phyloP scores from a whole-genome alignment of 1,140 invertebrate genomes.

The Sycophila sp. region DNA sequence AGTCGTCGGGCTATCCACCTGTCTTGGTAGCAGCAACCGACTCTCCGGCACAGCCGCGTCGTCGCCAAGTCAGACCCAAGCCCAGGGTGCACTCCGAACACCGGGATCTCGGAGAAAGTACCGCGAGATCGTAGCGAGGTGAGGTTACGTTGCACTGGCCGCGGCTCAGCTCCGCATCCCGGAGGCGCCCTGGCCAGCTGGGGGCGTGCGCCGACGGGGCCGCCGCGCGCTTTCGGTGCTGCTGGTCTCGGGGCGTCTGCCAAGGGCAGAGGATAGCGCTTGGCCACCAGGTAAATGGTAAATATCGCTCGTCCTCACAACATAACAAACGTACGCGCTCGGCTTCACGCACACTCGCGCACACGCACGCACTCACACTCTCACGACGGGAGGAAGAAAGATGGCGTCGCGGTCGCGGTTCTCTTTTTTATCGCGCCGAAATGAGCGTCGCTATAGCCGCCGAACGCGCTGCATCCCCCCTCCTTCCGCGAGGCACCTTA shows the following conservation, averaged over 20 bases:
- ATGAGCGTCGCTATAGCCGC: too few species aligned
- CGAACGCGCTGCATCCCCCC: too few species aligned
- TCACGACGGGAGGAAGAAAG: too few species aligned
- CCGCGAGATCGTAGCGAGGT: too few species aligned
- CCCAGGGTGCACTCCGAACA: neutral
- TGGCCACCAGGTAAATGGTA: slow-evolving; percentile 28
- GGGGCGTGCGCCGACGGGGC: neutral
- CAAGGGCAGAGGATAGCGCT: neutral
- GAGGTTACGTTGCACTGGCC: too few species aligned
- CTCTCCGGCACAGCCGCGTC: neutral
- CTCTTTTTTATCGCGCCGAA: too few species aligned
- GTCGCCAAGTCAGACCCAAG: neutral
- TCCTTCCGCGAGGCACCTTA: too few species aligned
- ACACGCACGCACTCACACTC: too few species aligned
- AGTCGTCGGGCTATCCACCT: neutral
- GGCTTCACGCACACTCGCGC: too few species aligned
- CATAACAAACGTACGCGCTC: slow-evolving; percentile 29
- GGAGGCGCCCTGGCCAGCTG: neutral
- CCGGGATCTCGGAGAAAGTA: neutral
- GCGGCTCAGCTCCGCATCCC: neutral
- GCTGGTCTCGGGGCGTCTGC: neutral
- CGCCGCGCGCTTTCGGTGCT: neutral
- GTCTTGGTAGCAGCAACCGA: neutral
- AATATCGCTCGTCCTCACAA: slow-evolving; percentile 4
- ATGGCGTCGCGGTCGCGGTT: too few species aligned